Conservation (phyloP, 2,888 invertebrate species). For the Epiblema foenella region DNA sequence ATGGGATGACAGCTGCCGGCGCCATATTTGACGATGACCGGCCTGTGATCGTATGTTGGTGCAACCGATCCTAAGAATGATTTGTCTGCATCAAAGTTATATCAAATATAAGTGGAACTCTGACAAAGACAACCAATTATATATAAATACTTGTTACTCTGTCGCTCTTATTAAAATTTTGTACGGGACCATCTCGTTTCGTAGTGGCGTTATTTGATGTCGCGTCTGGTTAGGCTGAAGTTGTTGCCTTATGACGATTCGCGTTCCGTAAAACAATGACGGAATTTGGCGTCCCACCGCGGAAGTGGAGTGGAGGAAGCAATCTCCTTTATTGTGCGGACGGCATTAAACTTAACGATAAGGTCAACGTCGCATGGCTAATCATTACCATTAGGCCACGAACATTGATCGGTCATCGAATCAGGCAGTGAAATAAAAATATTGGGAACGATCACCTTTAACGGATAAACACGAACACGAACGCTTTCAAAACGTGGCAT, state of each 20-base stretch:
- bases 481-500: no score
- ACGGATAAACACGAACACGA: no score
- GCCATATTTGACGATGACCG: no score
- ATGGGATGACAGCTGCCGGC: no score
- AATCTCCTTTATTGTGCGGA: slow-evolving; percentile 13
- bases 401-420: not conserved
- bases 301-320: slow-evolving; percentile 22
- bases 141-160: no score
- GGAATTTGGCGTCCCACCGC: slow-evolving; percentile 31
- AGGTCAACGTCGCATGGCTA: not conserved
- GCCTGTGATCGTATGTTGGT: no score
- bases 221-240: not conserved
- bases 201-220: not conserved
- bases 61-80: no score
- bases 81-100: no score
- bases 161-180: no score
- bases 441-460: not conserved
- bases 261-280: slow-evolving; percentile 11
- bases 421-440: not conserved
- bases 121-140: no score
- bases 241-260: slow-evolving; percentile 10
- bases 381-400: not conserved
- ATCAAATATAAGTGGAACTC: no score
- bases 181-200: no score
- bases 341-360: slow-evolving; percentile 13